Evolutionary conservation across 2,113 vertebrate genomes (phyloP).

Genomic region (Neolamprologus fasciatus): DNA sequence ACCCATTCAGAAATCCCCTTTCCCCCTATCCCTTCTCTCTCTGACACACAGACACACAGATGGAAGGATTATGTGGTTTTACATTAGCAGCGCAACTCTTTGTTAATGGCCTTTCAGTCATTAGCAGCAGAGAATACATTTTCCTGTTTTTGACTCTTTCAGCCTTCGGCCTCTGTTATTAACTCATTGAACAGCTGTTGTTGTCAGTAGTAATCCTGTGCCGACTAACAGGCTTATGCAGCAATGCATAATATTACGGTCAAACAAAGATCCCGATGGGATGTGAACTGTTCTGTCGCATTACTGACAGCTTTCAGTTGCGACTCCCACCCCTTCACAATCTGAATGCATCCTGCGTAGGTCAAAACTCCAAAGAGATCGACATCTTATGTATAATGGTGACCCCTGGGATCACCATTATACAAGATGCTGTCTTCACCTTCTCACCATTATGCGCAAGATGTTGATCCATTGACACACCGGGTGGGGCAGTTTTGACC

Average conservation of each 20-base stretch:
- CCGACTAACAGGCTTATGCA: background rate
- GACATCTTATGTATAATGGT: background rate
- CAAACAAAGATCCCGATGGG: background rate
- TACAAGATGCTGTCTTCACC: background rate
- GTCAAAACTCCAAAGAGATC: background rate
- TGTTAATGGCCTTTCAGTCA: slow-evolving; percentile 22
- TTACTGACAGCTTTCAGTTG: background rate
- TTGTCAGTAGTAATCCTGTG: background rate
- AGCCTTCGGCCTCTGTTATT: background rate
- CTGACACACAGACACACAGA: slow-evolving; percentile 2
- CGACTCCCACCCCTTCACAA: background rate
- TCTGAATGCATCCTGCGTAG: background rate
- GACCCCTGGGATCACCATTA: background rate
- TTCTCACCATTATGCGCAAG: background rate
- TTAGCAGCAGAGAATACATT: background rate
- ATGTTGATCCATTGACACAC: background rate
- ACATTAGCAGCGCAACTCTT: background rate
- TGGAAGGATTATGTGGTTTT: slow-evolving; percentile 14
- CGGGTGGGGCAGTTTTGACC: background rate
- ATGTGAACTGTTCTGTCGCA: background rate
- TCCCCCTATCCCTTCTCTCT: background rate
- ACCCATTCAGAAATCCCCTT: background rate
- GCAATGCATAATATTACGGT: background rate
- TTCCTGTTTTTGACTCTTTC: background rate
- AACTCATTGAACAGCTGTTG: background rate